phyloP scores from a whole-genome alignment of 2,797 vertebrate species.

The Chrysolophus pictus region DNA sequence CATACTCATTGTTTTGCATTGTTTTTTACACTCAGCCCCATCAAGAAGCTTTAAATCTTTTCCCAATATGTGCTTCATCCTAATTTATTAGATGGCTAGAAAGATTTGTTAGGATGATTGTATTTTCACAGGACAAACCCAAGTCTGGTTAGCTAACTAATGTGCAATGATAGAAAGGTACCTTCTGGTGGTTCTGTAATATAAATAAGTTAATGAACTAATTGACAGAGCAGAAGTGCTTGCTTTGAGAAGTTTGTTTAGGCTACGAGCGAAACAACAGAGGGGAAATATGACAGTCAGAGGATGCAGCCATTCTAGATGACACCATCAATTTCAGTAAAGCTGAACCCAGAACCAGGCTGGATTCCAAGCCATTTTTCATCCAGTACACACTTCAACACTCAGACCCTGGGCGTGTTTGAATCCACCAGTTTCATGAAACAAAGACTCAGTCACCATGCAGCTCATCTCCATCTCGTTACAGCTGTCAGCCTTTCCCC shows the following conservation, averaged over 20 bases:
- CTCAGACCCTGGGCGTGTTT: not conserved
- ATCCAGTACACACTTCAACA: not conserved
- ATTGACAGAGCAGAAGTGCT: constrained; percentile 3
- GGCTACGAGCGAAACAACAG: not conserved
- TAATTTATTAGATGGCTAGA: constrained; percentile 32
- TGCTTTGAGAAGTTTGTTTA: not conserved
- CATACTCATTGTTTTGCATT: not conserved
- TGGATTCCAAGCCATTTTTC: not conserved
- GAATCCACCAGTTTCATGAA: not conserved
- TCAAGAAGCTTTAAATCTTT: constrained; percentile 9
- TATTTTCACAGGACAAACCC: constrained; percentile 44
- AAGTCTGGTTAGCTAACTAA: constrained; percentile 32
- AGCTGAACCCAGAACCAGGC: constrained; percentile 10
- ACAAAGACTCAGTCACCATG: not conserved
- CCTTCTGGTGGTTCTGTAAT: constrained; percentile 47
- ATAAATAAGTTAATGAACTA: constrained; percentile 53
- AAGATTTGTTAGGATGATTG: constrained; percentile 32
- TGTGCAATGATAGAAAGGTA: constrained; percentile 3
- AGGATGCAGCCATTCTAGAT: not conserved
- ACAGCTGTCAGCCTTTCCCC: not conserved
- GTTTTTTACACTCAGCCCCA: constrained; percentile 8
- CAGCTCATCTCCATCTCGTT: not conserved
- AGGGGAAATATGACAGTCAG: not conserved
- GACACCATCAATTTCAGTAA: not conserved
- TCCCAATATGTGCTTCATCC: constrained; percentile 2